These are phyloP conservation scores for Centrocercus urophasianus DNA, from an alignment of 2,113 vertebrate genomes.

Conservation along the genomic window DNA sequence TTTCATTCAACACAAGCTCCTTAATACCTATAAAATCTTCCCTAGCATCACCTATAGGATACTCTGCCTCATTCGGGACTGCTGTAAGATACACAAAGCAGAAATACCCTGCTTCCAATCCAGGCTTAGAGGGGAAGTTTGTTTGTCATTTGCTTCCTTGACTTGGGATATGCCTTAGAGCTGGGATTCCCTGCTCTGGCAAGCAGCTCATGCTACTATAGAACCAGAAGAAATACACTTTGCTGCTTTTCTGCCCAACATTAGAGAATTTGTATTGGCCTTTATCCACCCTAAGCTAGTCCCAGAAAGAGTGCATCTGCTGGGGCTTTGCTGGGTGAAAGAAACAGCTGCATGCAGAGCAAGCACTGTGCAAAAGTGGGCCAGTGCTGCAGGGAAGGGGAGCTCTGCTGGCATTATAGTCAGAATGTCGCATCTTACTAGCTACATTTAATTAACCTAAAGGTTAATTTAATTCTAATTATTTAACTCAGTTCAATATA, in stretches of 20 bases:
- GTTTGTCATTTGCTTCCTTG: background rate
- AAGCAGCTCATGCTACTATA: accelerated
- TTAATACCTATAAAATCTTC: background rate
- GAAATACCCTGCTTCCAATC: background rate
- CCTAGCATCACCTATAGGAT: background rate
- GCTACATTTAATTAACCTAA: background rate
- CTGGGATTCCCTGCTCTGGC: background rate
- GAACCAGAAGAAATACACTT: background rate
- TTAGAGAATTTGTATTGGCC: background rate
- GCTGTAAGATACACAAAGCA: background rate
- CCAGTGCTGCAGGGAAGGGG: background rate
- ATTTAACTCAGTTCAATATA: background rate
- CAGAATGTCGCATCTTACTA: background rate
- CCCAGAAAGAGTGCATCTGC: background rate
- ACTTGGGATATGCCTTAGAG: background rate
- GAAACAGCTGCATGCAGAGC: background rate
- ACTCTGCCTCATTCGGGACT: background rate
- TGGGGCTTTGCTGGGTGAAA: background rate
- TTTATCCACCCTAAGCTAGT: background rate
- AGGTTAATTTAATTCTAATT: background rate
- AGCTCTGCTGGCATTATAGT: background rate
- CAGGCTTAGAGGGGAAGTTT: background rate
- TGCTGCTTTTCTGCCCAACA: background rate
- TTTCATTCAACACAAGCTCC: background rate
- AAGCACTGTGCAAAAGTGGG: background rate